Evolutionary conservation across 2,888 invertebrate species (phyloP).

Genomic region (Scelioninae gen. 2): DNA sequence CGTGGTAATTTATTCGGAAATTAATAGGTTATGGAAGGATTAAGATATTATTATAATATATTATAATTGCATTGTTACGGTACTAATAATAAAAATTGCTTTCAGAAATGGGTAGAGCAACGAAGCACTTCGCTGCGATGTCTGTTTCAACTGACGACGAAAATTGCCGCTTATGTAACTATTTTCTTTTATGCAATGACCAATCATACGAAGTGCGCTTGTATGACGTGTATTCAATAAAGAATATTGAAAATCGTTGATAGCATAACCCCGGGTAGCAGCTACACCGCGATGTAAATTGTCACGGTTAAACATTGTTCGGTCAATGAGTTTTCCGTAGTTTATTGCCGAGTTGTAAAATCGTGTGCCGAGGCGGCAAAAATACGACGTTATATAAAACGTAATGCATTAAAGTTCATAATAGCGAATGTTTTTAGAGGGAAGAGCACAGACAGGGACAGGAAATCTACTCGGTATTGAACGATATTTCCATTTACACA

Average conservation of each 20-base stretch:
- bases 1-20: background rate
- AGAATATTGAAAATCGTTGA: constrained; percentile 30
- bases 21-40: constrained; percentile 5
- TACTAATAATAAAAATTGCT: constrained; percentile 45
- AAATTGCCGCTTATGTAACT: constrained; percentile 40
- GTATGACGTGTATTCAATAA: constrained; percentile 12
- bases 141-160: constrained; percentile 27
- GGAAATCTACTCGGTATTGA: too few relatives aligned
- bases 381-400: constrained; percentile 38
- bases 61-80: constrained; percentile 45
- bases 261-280: too few relatives aligned
- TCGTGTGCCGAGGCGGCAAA: constrained; percentile 13
- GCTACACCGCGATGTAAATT: constrained; percentile 15
- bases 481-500: too few relatives aligned
- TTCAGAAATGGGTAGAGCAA: constrained; percentile 35
- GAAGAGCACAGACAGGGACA: too few relatives aligned
- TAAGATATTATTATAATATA: too few relatives aligned
- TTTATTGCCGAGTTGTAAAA: constrained; percentile 29
- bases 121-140: constrained; percentile 44
- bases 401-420: constrained; percentile 8
- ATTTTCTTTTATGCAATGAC: constrained; percentile 39
- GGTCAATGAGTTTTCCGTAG: constrained; percentile 25
- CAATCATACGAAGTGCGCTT: constrained; percentile 32
- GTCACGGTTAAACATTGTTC: constrained; percentile 16
- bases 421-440: too few relatives aligned